Evolutionary conservation across 1,140 invertebrate species (phyloP).

Genomic region (Papilio machaon): DNA sequence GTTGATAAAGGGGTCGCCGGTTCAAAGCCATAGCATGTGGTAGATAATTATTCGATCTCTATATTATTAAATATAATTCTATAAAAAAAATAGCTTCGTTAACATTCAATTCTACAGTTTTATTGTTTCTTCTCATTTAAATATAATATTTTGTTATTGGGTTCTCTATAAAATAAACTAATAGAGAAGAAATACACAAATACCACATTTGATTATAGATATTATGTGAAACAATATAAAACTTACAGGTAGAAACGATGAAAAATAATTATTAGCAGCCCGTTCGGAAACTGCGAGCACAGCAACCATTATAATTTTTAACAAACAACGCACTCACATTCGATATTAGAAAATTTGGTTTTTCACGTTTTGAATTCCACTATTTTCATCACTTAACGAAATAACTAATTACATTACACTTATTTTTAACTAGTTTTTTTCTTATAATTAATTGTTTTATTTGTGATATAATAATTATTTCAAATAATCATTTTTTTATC

Average conservation of each 20-base stretch:
- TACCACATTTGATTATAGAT: not conserved
- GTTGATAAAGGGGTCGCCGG: constrained; percentile 43
- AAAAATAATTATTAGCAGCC: constrained; percentile 53
- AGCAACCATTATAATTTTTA: constrained; percentile 61
- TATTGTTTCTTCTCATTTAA: not conserved
- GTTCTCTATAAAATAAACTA: too few species aligned
- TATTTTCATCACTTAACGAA: not conserved
- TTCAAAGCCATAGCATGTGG: constrained; percentile 46
- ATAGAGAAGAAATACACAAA: too few species aligned
- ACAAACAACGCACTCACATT: constrained; percentile 52
- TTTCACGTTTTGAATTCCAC: not conserved
- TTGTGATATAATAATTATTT: not conserved
- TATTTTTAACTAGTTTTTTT: too few species aligned
- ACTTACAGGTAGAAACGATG: constrained; percentile 62
- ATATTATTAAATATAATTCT: not conserved
- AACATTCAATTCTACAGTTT: not conserved
- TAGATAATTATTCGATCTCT: constrained; percentile 8
- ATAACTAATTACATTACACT: not conserved
- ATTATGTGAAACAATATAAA: constrained; percentile 32
- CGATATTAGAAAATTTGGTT: not conserved
- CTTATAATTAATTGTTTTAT: not conserved
- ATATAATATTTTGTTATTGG: too few species aligned
- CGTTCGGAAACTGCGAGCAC: constrained; percentile 58
- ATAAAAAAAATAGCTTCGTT: not conserved
- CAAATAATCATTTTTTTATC: constrained; percentile 20